Conservation (phyloP, 2,888 invertebrate species). For the Melangyna quadrimaculata region DNA sequence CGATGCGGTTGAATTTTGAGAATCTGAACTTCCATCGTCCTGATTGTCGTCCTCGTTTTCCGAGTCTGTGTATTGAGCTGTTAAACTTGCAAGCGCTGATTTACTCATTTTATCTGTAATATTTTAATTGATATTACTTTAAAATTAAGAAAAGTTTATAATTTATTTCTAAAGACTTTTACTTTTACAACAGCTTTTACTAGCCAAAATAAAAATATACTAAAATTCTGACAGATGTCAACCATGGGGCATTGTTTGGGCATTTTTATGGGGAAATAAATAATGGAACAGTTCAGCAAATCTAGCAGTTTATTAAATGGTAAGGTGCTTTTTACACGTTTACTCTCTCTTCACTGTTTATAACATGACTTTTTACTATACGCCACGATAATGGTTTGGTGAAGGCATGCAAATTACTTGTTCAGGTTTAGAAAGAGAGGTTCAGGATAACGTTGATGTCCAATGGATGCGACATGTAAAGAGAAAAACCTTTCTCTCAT, state of each 20-base stretch:
- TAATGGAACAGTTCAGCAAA: not conserved
- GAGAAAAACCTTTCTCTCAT: too few species aligned
- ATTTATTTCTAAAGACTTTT: not conserved
- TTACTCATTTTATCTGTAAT: conserved; percentile 73
- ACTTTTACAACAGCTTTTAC: not conserved
- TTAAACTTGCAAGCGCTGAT: conserved; percentile 90
- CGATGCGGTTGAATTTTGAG: conserved; percentile 79
- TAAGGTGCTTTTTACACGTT: too few species aligned
- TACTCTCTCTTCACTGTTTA: too few species aligned
- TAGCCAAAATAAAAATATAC: too few species aligned
- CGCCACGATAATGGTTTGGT: too few species aligned
- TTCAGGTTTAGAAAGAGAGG: too few species aligned
- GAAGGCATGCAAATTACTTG: too few species aligned
- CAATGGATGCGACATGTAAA: too few species aligned
- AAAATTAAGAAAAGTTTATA: not conserved
- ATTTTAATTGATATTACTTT: not conserved
- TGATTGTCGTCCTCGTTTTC: conserved; percentile 91
- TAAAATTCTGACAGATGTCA: not conserved
- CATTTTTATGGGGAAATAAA: not conserved
- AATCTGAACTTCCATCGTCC: conserved; percentile 79
- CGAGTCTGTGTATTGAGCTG: conserved; percentile 95
- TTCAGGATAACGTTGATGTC: too few species aligned
- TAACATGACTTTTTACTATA: too few species aligned
- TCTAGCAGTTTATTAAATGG: too few species aligned
- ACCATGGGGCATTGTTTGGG: not conserved